Evolutionary conservation across 2,888 invertebrate species (phyloP).

Genomic region (Meta bourneti): DNA sequence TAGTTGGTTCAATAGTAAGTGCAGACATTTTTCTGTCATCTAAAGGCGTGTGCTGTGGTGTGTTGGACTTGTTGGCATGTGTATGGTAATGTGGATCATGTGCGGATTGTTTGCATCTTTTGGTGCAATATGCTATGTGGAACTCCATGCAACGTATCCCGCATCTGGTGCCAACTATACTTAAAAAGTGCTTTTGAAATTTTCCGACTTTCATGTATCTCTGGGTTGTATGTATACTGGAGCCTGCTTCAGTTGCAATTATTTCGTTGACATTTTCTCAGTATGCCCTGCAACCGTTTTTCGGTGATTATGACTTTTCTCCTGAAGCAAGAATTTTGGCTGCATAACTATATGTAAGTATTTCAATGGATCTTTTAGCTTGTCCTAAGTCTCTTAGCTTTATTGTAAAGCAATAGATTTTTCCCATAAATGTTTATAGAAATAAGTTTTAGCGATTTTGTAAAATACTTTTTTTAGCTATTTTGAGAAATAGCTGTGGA

Average conservation of each 20-base stretch:
- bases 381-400: too few species aligned
- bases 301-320: constrained; percentile 85
- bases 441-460: too few species aligned
- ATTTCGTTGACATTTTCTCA: constrained; percentile 95
- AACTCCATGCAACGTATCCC: constrained; percentile 93
- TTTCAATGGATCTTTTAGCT: too few species aligned
- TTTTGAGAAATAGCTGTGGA: too few species aligned
- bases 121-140: constrained; percentile 97
- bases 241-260: constrained; percentile 90
- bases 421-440: too few species aligned
- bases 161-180: constrained; percentile 98
- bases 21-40: constrained; percentile 96
- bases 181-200: constrained; percentile 94
- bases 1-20: constrained; percentile 92
- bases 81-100: constrained; percentile 91
- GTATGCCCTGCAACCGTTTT: constrained; percentile 93
- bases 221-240: constrained; percentile 92
- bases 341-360: constrained; percentile 84
- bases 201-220: constrained; percentile 95
- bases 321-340: constrained; percentile 88
- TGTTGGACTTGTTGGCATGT: constrained; percentile 93
- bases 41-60: constrained; percentile 91
- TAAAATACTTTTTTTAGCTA: too few species aligned
- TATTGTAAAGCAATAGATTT: too few species aligned
- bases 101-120: constrained; percentile 93